Percentiles rank a stretch among this genome's conserved stretches.
Conservation (phyloP, 2,113 vertebrate species). For the Entomyzon cyanotis region DNA sequence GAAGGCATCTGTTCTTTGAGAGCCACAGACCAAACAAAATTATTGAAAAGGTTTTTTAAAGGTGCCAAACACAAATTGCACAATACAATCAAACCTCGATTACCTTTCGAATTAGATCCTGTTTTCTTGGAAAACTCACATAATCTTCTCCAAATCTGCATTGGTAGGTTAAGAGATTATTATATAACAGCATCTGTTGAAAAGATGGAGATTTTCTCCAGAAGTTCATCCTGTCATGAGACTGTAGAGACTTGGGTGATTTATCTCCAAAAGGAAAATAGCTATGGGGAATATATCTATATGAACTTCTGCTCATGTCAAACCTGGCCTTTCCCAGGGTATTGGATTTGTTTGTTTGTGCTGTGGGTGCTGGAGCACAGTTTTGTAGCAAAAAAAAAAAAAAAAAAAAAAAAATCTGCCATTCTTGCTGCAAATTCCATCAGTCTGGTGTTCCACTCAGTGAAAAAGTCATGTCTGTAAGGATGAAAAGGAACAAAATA, state of each 20-base stretch:
- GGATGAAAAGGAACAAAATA: background rate
- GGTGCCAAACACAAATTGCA: background rate
- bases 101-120: background rate
- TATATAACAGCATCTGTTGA: background rate
- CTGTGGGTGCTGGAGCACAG: background rate
- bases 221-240: background rate
- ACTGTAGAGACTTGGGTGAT: background rate
- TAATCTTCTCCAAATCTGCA: constrained; percentile 3
- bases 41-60: background rate
- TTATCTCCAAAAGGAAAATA: background rate
- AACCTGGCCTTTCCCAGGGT: background rate
- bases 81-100: background rate
- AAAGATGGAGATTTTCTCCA: background rate
- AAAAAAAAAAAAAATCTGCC: background rate
- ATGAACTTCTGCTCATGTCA: background rate
- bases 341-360: background rate
- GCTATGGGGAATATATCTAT: background rate
- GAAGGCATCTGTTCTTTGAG: background rate
- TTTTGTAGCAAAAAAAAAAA: background rate
- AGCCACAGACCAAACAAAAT: background rate
- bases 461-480: background rate
- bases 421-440: background rate
- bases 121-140: background rate
- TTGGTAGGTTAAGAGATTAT: constrained; percentile 31
- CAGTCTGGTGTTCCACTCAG: background rate